Conservation (phyloP, 2,113 vertebrate genomes). For the Oceanodroma tethys region DNA sequence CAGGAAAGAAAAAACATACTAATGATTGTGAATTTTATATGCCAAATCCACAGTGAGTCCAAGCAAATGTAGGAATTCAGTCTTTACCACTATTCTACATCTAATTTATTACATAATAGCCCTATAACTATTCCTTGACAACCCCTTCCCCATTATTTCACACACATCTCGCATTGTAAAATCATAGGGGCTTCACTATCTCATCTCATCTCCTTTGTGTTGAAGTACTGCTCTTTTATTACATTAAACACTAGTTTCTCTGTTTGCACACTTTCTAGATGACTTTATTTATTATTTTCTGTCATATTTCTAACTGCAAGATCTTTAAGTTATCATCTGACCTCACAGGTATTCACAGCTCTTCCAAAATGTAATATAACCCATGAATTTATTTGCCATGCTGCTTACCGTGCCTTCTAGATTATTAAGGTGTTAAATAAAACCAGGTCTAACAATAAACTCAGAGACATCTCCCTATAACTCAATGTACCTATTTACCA, state of each 20-base stretch:
- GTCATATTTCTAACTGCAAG: not conserved
- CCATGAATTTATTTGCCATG: constrained; percentile 11
- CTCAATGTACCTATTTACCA: not conserved
- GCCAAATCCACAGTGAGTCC: not conserved
- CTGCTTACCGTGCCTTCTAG: not conserved
- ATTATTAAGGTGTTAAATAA: constrained; percentile 56
- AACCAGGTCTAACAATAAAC: constrained; percentile 11
- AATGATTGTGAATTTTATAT: not conserved
- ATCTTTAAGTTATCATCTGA: constrained; percentile 10
- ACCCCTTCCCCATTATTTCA: not conserved
- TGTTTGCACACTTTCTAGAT: not conserved
- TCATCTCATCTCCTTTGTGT: not conserved
- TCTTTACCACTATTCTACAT: not conserved
- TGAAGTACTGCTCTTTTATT: not conserved
- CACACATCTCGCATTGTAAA: not conserved
- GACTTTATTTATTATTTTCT: constrained; percentile 16
- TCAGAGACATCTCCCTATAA: not conserved
- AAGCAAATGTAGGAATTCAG: not conserved
- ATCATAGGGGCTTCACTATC: not conserved
- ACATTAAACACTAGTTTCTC: not conserved
- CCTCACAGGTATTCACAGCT: constrained; percentile 1
- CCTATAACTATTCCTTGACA: not conserved
- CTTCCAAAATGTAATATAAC: constrained; percentile 1
- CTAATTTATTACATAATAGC: not conserved
- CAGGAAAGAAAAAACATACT: not conserved